A percentile compares a stretch with the other conserved stretches of the same genome.
Evolutionary conservation across 2,888 invertebrate species (phyloP).

Genomic region (Eristalinus aeneus): DNA sequence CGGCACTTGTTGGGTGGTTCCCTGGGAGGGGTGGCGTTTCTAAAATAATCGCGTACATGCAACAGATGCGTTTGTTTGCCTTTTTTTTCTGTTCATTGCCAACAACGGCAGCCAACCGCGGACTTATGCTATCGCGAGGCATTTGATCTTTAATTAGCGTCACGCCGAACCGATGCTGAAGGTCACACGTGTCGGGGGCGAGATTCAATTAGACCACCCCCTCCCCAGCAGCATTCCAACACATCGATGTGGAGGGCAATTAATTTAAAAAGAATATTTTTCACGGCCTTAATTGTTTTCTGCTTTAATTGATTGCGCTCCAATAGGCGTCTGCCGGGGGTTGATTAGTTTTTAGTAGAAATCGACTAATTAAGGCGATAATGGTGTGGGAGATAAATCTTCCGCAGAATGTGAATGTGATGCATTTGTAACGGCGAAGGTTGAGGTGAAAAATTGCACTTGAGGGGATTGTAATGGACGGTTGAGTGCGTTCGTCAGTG

Average conservation of each 20-base stretch:
- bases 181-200: slow-evolving; percentile 44
- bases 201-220: slow-evolving; percentile 31
- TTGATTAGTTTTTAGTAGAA: neutral
- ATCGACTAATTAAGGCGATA: slow-evolving; percentile 10
- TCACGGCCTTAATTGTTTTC: slow-evolving; percentile 1
- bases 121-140: neutral
- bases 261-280: slow-evolving; percentile 16
- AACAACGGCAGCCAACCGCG: neutral
- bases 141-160: slow-evolving; percentile 11
- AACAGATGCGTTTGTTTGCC: neutral
- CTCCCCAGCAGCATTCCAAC: neutral
- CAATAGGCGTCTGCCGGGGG: neutral
- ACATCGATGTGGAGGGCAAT: slow-evolving; percentile 4
- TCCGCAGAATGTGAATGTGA: neutral
- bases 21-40: neutral
- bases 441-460: neutral
- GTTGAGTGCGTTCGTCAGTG: neutral
- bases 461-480: neutral
- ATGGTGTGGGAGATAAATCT: neutral
- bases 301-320: slow-evolving; percentile 18
- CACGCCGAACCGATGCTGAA: slow-evolving; percentile 36
- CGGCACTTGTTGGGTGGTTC: neutral
- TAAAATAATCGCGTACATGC: neutral
- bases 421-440: neutral
- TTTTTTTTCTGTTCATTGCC: neutral